These are phyloP conservation scores for Salvelinus fontinalis DNA, from an alignment of 2,113 vertebrate genomes.

Conservation along the genomic window DNA sequence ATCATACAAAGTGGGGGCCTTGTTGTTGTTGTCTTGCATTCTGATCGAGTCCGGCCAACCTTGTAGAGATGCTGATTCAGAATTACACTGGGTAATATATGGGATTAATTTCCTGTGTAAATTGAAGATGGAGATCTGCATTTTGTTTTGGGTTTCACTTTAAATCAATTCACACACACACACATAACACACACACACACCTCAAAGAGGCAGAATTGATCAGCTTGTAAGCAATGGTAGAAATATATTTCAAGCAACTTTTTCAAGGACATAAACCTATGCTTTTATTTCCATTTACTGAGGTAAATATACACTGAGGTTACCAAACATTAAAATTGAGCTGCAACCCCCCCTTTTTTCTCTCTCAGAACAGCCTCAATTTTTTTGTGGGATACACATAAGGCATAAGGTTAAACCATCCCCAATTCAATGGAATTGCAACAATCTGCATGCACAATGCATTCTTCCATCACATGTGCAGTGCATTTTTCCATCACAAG, in stretches of 20 bases:
- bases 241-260: not conserved
- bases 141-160: slow-evolving; percentile 6
- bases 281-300: not conserved
- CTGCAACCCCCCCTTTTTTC: no score
- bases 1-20: not conserved
- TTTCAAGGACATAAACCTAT: not conserved
- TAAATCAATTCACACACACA: slow-evolving; percentile 8
- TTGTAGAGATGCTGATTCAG: slow-evolving; percentile 45
- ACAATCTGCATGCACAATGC: no score
- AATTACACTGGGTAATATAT: slow-evolving; percentile 10
- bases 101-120: slow-evolving; percentile 16
- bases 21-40: not conserved
- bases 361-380: no score
- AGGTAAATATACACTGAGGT: not conserved
- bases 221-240: not conserved
- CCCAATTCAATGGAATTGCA: no score
- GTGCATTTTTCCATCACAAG: no score
- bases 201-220: not conserved
- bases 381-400: no score
- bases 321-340: no score
- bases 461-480: no score
- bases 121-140: not conserved
- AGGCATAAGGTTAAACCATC: no score
- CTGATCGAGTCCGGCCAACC: slow-evolving; percentile 27
- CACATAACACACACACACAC: not conserved